Conservation (phyloP, 2,113 vertebrate genomes). For the Coregonus clupeaformis region DNA sequence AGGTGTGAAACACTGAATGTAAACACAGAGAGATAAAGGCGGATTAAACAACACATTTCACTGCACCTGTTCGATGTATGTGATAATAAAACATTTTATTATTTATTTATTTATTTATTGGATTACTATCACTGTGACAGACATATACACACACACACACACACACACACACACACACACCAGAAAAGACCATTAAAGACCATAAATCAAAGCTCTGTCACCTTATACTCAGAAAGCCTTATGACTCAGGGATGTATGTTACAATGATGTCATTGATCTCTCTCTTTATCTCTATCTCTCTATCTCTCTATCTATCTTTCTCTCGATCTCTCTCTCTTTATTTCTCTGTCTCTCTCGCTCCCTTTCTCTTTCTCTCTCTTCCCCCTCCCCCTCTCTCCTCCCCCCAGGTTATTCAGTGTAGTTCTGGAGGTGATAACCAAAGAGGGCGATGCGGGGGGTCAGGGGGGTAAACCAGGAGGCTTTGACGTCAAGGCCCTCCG, state of each 20-base stretch:
- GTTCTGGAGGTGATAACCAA: conserved; percentile 97
- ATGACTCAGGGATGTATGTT: conserved; percentile 1
- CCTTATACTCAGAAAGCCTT: too few relatives aligned
- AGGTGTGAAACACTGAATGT: neutral
- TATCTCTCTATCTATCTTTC: neutral
- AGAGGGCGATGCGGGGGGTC: conserved; percentile 88
- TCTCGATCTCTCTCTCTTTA: neutral
- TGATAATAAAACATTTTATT: conserved; percentile 5
- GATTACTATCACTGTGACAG: too few relatives aligned
- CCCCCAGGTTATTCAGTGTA: conserved; percentile 92
- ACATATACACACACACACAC: neutral
- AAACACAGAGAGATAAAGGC: conserved; percentile 23
- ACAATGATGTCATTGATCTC: too few relatives aligned
- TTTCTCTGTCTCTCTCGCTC: neutral
- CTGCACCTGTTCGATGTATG: conserved; percentile 3
- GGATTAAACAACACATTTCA: neutral
- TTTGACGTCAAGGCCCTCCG: conserved; percentile 98
- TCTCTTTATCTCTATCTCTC: neutral
- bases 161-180: neutral
- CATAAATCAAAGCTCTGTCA: neutral
- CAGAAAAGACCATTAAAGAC: conserved; percentile 18
- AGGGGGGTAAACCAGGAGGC: conserved; percentile 92
- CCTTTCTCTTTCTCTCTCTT: neutral
- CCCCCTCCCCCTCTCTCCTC: neutral
- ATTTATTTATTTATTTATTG: too few relatives aligned